Percentiles rank a stretch among this genome's conserved stretches.
These are phyloP conservation scores for Sthenelais limicola DNA, from an alignment of 2,888 invertebrate species.

Conservation along the genomic window DNA sequence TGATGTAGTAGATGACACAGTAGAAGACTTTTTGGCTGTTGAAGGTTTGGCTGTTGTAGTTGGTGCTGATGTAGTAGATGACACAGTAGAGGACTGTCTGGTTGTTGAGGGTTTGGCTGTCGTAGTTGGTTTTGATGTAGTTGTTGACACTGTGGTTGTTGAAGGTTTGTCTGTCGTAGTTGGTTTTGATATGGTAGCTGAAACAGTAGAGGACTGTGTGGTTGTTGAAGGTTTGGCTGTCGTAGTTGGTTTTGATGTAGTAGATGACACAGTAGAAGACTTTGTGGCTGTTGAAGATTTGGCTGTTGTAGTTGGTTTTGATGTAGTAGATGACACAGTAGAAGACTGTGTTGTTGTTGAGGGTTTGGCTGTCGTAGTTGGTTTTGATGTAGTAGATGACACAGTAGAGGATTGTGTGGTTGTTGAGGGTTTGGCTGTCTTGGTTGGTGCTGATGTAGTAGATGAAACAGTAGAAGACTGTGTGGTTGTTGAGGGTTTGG, in stretches of 20 bases:
- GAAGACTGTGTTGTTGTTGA: not conserved
- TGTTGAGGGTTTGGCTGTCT: not conserved
- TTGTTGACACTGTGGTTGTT: not conserved
- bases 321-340: not conserved
- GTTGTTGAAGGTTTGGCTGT: not conserved
- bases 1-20: too few species aligned
- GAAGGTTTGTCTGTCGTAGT: too few species aligned
- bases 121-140: too few species aligned
- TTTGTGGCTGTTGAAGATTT: not conserved
- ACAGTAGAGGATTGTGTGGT: not conserved
- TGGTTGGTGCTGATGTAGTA: too few species aligned
- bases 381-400: conserved; percentile 1
- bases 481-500: not conserved
- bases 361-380: not conserved
- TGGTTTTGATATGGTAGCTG: not conserved
- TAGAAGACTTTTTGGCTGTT: too few species aligned
- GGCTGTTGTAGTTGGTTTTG: not conserved
- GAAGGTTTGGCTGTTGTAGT: too few species aligned
- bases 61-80: too few species aligned
- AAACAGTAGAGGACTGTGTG: not conserved
- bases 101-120: too few species aligned
- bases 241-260: not conserved
- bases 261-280: not conserved
- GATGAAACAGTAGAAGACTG: too few species aligned
- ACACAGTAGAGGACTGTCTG: too few species aligned